phyloP scores from a whole-genome alignment of 1,140 invertebrate genomes.

The Leptoteleia sp. region DNA sequence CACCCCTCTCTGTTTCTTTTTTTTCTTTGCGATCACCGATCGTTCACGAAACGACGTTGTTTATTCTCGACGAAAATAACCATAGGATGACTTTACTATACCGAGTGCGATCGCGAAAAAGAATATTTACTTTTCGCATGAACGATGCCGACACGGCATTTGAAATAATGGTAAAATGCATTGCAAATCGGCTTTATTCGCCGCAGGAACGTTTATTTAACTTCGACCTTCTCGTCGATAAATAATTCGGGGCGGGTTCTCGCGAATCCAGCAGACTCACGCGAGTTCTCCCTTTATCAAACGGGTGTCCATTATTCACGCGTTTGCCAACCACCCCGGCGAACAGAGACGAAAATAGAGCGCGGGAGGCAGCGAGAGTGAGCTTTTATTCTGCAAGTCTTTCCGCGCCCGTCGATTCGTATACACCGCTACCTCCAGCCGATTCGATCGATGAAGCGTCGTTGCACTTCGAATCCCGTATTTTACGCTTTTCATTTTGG shows the following conservation, averaged over 20 bases:
- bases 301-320: conserved; percentile 78
- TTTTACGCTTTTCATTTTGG: conserved; percentile 64
- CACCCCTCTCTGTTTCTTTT: too few species aligned
- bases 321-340: conserved; percentile 64
- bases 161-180: conserved; percentile 71
- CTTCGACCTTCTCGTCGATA: conserved; percentile 76
- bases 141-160: conserved; percentile 58
- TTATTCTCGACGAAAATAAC: conserved; percentile 62
- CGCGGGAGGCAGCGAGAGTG: conserved; percentile 43
- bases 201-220: conserved; percentile 75
- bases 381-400: conserved; percentile 66
- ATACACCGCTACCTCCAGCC: conserved; percentile 58
- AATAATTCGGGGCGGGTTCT: conserved; percentile 73
- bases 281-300: conserved; percentile 77
- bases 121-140: conserved; percentile 68
- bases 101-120: conserved; percentile 43
- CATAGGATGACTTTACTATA: conserved; percentile 51
- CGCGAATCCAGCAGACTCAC: conserved; percentile 74
- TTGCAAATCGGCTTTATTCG: conserved; percentile 73
- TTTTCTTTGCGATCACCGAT: conserved; percentile 20
- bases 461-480: conserved; percentile 65
- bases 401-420: conserved; percentile 63
- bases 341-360: conserved; percentile 49
- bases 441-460: conserved; percentile 68
- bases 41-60: conserved; percentile 56